Evolutionary conservation across 2,797 vertebrate species (phyloP), one percentile per base, ranked within the genome.

Genomic region (Salarias fasciatus): DNA sequence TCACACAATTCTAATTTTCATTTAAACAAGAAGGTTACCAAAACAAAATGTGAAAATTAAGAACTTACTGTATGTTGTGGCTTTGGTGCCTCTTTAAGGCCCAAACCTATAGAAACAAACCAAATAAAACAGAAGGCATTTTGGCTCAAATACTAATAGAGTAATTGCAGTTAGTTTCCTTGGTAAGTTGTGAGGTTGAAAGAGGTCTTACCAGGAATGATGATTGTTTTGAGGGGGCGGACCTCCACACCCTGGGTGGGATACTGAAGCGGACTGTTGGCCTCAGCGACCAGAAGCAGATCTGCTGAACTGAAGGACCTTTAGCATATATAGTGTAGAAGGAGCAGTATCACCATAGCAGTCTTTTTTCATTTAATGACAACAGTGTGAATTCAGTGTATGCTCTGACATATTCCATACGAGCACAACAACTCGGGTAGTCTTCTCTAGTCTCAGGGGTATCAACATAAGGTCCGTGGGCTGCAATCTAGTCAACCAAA

Each of bases 241-340:
- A 97, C 95, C 57, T 93, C 91, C 54, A 98, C 91, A 0, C 96
- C 96, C 73, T 97, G 96, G 3, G 88, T 89, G 0, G 96, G 96
- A 66, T 94, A 98, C 72, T 96, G 94, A 52, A 98, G 90, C 11
- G 96, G 96, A 69, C 78, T 96, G 80, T 96, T 95, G 64, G 95
- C 94, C 30, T 92, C 89, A 11, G 94, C 93, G 37, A 97, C 69
- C 35, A 96, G 91, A 9, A 95, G 88, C 2, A 69, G 63, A 66
- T 97, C 92, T 24, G 91, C 88, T 5, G 94, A 89, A 30, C 75
- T 90, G 59, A 84, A 90, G 35, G 86, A 89, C 78, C 96, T 97
- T 29, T 5, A 54, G 51, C 2, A 61, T 31, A 5, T 33, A 35
- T 6, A 35, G 9, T 4, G 18, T 2, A 24, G 18, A 2, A n/a